phyloP scores from a whole-genome alignment of 2,797 vertebrate genomes.

The Phyllotis vaccarum region DNA sequence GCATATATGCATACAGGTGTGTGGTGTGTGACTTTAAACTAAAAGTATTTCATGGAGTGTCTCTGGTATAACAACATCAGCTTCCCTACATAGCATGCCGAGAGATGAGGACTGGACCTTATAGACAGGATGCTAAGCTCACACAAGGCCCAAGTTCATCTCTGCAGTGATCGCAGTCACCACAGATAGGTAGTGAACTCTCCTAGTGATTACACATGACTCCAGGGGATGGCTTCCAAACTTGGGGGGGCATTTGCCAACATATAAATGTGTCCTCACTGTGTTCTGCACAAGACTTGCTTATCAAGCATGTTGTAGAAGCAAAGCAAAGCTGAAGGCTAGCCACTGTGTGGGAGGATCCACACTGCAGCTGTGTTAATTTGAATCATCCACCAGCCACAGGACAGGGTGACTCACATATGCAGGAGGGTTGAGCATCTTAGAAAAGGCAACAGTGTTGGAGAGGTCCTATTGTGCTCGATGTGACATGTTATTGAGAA shows the following conservation, averaged over 20 bases:
- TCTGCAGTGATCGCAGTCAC: background rate
- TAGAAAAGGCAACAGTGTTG: background rate
- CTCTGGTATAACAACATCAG: background rate
- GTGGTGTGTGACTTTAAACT: background rate
- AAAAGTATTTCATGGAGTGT: background rate
- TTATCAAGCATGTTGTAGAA: background rate
- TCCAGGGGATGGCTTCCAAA: background rate
- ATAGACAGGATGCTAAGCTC: background rate
- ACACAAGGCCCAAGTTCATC: background rate
- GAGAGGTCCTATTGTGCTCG: background rate
- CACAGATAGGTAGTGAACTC: background rate
- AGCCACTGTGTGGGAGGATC: background rate
- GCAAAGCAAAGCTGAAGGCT: background rate
- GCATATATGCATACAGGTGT: background rate
- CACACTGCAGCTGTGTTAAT: background rate
- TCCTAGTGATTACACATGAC: slow-evolving; percentile 35
- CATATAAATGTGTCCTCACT: background rate
- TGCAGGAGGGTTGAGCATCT: background rate
- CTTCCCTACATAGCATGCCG: background rate
- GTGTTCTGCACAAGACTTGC: background rate
- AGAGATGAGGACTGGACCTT: background rate
- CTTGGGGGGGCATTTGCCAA: slow-evolving; percentile 6
- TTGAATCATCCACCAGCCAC: background rate
- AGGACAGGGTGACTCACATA: background rate
- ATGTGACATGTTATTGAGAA: background rate